phyloP scores from a whole-genome alignment of 1,140 invertebrate species.

The Cryptotermes secundus region DNA sequence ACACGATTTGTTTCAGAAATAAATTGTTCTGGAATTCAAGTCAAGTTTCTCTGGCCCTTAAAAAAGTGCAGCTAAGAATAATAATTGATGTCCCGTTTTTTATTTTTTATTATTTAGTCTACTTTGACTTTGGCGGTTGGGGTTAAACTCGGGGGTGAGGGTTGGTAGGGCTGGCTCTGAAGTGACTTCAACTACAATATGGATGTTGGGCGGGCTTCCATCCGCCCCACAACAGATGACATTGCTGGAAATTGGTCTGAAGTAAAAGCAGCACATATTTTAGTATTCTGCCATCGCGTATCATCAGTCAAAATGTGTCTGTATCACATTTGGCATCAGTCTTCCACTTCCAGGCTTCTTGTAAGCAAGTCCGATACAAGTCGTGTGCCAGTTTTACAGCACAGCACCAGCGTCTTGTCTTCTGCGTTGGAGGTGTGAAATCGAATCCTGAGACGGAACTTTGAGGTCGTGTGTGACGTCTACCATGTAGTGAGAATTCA shows the following conservation, averaged over 20 bases:
- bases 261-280: neutral
- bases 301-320: neutral
- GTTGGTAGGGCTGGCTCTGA: neutral
- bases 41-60: neutral
- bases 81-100: neutral
- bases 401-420: neutral
- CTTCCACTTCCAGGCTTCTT: neutral
- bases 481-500: too few relatives aligned
- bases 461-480: too few relatives aligned
- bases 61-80: neutral
- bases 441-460: too few relatives aligned
- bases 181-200: neutral
- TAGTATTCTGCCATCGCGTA: neutral
- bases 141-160: neutral
- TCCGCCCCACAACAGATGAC: neutral
- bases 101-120: neutral
- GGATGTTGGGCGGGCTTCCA: neutral
- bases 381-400: neutral
- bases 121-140: neutral
- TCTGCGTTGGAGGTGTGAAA: neutral
- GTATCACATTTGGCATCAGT: constrained; percentile 8
- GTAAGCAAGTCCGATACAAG: neutral
- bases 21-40: neutral
- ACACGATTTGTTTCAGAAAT: neutral
- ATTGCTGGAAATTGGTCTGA: neutral